A percentile compares a stretch with the other conserved stretches of the same genome.
phyloP scores from a whole-genome alignment of 2,888 invertebrate species.

The Linyphia triangularis region DNA sequence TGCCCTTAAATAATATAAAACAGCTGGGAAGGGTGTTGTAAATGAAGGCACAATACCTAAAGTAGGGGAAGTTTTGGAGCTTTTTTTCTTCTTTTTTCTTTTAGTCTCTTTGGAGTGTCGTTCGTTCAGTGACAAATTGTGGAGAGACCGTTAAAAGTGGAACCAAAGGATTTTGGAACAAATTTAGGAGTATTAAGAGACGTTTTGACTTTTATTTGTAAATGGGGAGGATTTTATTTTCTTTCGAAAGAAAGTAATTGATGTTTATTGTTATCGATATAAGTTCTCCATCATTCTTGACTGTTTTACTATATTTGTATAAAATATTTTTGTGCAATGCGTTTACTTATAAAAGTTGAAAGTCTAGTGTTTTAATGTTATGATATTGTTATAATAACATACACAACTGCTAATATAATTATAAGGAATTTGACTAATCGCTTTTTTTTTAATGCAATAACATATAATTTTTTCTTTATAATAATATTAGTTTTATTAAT shows the following conservation, averaged over 20 bases:
- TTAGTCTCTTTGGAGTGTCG: not conserved
- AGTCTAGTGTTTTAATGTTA: too few species aligned
- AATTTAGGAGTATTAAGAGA: not conserved
- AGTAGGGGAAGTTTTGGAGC: not conserved
- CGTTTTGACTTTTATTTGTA: not conserved
- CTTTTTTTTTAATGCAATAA: too few species aligned
- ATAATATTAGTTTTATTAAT: too few species aligned
- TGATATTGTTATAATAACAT: too few species aligned
- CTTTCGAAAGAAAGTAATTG: not conserved
- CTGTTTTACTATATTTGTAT: too few species aligned
- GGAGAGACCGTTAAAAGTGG: not conserved
- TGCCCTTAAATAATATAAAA: not conserved
- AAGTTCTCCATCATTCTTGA: too few species aligned
- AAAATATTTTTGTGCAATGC: too few species aligned
- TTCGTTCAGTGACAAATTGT: constrained; percentile 26
- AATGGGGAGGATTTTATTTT: not conserved
- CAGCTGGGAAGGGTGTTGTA: constrained; percentile 15
- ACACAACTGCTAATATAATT: too few species aligned
- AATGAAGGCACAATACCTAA: constrained; percentile 8
- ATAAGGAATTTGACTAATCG: too few species aligned
- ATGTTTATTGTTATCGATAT: too few species aligned
- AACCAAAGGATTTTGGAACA: not conserved
- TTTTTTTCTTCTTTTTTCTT: not conserved
- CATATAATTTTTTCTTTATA: too few species aligned
- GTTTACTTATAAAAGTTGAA: too few species aligned